These are phyloP conservation scores for Litocranius walleri DNA, from an alignment of 2,113 vertebrate species.

Conservation along the genomic window DNA sequence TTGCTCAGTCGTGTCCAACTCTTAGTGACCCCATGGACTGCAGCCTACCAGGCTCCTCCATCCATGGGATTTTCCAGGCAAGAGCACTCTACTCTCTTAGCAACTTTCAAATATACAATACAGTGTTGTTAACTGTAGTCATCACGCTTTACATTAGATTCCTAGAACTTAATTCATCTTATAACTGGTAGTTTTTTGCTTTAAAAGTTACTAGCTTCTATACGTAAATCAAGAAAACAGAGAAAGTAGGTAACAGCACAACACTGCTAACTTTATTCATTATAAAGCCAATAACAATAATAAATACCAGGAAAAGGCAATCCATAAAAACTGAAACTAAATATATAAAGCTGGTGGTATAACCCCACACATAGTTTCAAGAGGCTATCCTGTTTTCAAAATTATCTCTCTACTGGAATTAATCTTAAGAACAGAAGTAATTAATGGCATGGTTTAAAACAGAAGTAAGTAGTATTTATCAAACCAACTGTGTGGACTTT, in stretches of 20 bases:
- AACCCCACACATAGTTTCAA: not conserved
- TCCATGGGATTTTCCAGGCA: no score
- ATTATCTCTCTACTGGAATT: not conserved
- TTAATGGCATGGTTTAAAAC: not conserved
- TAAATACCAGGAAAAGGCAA: not conserved
- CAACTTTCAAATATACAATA: not conserved
- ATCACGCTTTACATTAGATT: not conserved
- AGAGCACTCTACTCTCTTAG: not conserved
- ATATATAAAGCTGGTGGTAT: not conserved
- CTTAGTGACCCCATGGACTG: no score
- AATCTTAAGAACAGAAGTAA: not conserved
- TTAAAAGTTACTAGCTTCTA: constrained; percentile 24
- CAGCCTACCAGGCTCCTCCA: no score
- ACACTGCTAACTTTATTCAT: not conserved
- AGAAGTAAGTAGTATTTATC: not conserved
- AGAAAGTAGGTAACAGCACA: not conserved
- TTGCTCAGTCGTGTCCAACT: no score
- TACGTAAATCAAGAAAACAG: not conserved
- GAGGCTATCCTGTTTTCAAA: not conserved
- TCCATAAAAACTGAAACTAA: not conserved
- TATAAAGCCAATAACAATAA: not conserved
- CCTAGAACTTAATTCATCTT: not conserved
- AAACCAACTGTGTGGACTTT: not conserved
- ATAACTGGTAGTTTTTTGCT: not conserved
- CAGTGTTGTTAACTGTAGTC: not conserved